phyloP scores from a whole-genome alignment of 1,140 invertebrate species.

The Parasteatoda tepidariorum region DNA sequence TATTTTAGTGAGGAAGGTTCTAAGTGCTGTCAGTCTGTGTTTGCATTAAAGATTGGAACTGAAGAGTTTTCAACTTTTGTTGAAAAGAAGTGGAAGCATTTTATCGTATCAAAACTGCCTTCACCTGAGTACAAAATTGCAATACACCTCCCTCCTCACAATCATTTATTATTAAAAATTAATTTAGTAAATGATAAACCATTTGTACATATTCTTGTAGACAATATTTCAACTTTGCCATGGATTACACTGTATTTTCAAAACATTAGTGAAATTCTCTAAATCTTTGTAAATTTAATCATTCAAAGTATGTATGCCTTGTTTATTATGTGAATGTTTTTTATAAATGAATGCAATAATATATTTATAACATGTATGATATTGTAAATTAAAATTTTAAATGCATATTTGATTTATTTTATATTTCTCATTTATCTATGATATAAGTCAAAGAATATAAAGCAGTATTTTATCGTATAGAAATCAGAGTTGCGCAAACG shows the following conservation, averaged over 20 bases:
- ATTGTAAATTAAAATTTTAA: no score
- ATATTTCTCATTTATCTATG: no score
- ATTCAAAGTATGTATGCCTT: neutral
- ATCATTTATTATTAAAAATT: conserved; percentile 40
- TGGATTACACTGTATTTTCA: conserved; percentile 32
- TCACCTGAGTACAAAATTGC: neutral
- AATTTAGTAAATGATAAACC: conserved; percentile 22
- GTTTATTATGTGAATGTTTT: neutral
- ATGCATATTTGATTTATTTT: no score
- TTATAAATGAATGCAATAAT: conserved; percentile 2
- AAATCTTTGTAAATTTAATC: neutral
- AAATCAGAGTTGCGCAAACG: no score
- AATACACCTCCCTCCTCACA: conserved; percentile 15
- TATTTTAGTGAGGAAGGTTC: neutral
- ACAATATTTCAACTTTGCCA: conserved; percentile 12
- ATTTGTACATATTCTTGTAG: conserved; percentile 34
- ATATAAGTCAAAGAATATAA: no score
- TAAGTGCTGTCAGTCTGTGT: conserved; percentile 11
- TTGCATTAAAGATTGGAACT: neutral
- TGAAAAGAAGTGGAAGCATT: conserved; percentile 21
- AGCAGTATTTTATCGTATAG: no score
- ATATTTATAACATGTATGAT: no score
- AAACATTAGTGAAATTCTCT: neutral
- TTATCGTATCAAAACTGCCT: conserved; percentile 22
- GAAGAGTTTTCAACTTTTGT: neutral